Conservation (phyloP, 2,888 invertebrate genomes). For the Anarsia innoxiella region DNA sequence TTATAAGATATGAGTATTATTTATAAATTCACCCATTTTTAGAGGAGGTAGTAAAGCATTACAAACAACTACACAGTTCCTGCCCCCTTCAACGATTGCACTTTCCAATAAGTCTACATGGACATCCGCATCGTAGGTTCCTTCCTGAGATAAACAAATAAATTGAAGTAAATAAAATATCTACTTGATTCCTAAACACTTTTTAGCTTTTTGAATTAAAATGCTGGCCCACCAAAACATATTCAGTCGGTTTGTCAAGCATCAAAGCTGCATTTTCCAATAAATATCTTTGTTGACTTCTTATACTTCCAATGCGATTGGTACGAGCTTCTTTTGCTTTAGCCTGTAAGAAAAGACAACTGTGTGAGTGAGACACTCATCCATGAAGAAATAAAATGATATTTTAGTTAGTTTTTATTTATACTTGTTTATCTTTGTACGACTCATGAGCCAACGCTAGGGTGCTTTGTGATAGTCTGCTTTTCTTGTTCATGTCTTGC, state of each 20-base stretch:
- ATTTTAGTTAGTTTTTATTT: constrained; percentile 9
- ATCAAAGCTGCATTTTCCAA: constrained; percentile 79
- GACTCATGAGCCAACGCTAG: constrained; percentile 57
- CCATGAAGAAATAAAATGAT: constrained; percentile 30
- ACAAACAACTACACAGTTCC: constrained; percentile 78
- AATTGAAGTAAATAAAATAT: neutral
- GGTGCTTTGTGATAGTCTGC: constrained; percentile 58
- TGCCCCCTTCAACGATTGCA: constrained; percentile 77
- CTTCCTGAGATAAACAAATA: constrained; percentile 61
- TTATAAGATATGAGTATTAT: neutral
- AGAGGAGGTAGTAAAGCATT: constrained; percentile 80
- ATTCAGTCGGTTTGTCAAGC: constrained; percentile 68
- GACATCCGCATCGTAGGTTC: constrained; percentile 79
- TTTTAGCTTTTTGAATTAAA: neutral
- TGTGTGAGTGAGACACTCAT: neutral
- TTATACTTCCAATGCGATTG: constrained; percentile 57
- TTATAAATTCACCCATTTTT: constrained; percentile 71
- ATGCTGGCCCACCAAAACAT: constrained; percentile 65
- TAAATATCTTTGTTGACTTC: constrained; percentile 77
- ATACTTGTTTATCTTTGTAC: constrained; percentile 71
- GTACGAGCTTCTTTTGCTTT: constrained; percentile 78
- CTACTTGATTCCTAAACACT: too few species aligned
- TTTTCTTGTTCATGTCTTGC: constrained; percentile 52
- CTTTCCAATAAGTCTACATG: constrained; percentile 77
- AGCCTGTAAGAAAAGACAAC: constrained; percentile 51